These are phyloP conservation scores for Campylomormyrus tamandua DNA, from an alignment of 2,113 vertebrate genomes.

Conservation along the genomic window DNA sequence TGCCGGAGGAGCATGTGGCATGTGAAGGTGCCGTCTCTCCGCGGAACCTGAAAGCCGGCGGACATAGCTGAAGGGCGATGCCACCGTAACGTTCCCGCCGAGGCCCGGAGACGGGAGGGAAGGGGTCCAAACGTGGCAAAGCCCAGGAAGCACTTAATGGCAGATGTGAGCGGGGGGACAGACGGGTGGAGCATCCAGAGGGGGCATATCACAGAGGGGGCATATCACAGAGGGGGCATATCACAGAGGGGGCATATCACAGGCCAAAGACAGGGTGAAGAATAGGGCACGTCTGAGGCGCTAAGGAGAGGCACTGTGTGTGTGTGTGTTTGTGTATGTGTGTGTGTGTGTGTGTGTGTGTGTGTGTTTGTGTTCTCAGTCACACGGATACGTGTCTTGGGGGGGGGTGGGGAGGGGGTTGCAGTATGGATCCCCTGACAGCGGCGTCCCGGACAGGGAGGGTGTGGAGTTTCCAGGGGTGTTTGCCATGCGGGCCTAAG, in stretches of 20 bases:
- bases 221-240: no score
- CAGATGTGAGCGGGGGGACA: background rate
- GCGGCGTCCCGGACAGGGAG: background rate
- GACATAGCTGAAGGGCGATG: background rate
- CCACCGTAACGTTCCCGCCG: background rate
- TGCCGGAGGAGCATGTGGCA: background rate
- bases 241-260: no score
- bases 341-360: no score
- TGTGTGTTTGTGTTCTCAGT: background rate
- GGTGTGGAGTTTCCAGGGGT: background rate
- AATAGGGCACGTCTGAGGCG: background rate
- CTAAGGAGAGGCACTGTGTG: background rate
- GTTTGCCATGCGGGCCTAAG: background rate
- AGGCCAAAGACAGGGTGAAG: no score
- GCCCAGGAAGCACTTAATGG: background rate
- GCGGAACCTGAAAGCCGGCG: background rate
- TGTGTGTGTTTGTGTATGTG: background rate
- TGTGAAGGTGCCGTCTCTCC: background rate
- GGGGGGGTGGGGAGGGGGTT: background rate
- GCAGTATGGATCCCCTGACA: background rate
- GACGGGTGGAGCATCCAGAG: background rate
- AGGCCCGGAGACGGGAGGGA: background rate
- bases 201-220: background rate
- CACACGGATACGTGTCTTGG: background rate
- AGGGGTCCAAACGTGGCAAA: background rate